phyloP scores from a whole-genome alignment of 2,113 vertebrate genomes.

The Ornithorhynchus anatinus region DNA sequence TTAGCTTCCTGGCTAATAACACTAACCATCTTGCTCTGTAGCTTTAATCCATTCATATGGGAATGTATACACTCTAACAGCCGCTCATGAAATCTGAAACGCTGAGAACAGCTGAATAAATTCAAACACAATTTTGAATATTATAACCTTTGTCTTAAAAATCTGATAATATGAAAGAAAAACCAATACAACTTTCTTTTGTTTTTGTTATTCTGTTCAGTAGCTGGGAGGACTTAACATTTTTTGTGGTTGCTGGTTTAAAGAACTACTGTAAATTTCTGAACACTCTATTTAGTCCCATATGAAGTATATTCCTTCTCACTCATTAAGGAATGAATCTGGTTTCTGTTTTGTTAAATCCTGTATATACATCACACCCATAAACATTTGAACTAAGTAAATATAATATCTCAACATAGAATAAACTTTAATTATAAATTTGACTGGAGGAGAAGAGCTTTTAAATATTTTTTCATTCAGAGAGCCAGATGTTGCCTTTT shows the following conservation, averaged over 20 bases:
- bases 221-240: constrained; percentile 51
- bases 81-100: constrained; percentile 64
- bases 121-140: constrained; percentile 61
- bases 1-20: constrained; percentile 36
- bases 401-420: constrained; percentile 67
- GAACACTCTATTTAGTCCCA: constrained; percentile 46
- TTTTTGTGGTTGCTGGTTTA: constrained; percentile 48
- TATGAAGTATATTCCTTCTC: constrained; percentile 59
- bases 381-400: constrained; percentile 72
- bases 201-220: constrained; percentile 55
- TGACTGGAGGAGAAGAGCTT: constrained; percentile 35
- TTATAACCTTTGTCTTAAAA: constrained; percentile 61
- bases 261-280: constrained; percentile 38
- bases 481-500: constrained; percentile 32
- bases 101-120: constrained; percentile 69
- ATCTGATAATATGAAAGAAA: constrained; percentile 61
- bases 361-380: constrained; percentile 68
- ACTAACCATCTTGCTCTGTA: constrained; percentile 49
- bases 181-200: constrained; percentile 45
- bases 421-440: constrained; percentile 60
- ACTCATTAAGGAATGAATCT: constrained; percentile 69
- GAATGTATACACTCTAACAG: constrained; percentile 56
- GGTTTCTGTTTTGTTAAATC: constrained; percentile 71
- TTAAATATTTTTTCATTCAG: constrained; percentile 57
- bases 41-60: constrained; percentile 62